Percentiles rank a stretch among this genome's conserved stretches.
Conservation (phyloP, 1,140 invertebrate species). For the Frieseomelitta varia region DNA sequence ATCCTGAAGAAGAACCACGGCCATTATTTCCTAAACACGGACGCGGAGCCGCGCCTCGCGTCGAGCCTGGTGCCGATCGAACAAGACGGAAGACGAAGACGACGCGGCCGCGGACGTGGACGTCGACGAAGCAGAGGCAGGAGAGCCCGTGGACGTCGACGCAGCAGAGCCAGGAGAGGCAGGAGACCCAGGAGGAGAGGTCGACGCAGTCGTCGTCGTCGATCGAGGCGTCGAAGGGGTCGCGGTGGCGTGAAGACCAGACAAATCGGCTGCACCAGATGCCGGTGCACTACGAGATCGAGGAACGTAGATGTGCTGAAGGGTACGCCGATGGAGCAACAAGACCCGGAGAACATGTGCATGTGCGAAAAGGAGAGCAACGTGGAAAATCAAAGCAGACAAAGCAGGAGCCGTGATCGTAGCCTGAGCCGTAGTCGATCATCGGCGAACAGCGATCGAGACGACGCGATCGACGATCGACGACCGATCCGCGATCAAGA, state of each 20-base stretch:
- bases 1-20: slow-evolving; percentile 70
- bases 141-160: slow-evolving; percentile 13
- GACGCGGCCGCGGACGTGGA: neutral
- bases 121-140: slow-evolving; percentile 27
- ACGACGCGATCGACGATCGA: slow-evolving; percentile 42
- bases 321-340: slow-evolving; percentile 39
- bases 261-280: slow-evolving; percentile 25
- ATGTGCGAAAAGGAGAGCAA: slow-evolving; percentile 48
- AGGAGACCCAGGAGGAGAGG: slow-evolving; percentile 8
- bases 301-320: slow-evolving; percentile 43
- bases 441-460: slow-evolving; percentile 65
- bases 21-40: slow-evolving; percentile 72
- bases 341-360: slow-evolving; percentile 19
- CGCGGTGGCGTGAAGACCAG: neutral
- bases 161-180: slow-evolving; percentile 20
- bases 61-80: slow-evolving; percentile 9
- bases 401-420: slow-evolving; percentile 47
- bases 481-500: slow-evolving; percentile 11
- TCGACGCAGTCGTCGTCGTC: neutral
- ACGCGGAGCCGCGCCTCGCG: slow-evolving; percentile 42
- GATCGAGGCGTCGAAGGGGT: neutral
- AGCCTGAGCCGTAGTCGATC: slow-evolving; percentile 66
- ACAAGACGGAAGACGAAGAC: slow-evolving; percentile 5
- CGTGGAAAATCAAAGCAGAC: slow-evolving; percentile 34
- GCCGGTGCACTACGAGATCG: slow-evolving; percentile 39